These are phyloP conservation scores for Xiphorhynchus erythropygius DNA, from an alignment of 2,797 vertebrate genomes.

Conservation along the genomic window DNA sequence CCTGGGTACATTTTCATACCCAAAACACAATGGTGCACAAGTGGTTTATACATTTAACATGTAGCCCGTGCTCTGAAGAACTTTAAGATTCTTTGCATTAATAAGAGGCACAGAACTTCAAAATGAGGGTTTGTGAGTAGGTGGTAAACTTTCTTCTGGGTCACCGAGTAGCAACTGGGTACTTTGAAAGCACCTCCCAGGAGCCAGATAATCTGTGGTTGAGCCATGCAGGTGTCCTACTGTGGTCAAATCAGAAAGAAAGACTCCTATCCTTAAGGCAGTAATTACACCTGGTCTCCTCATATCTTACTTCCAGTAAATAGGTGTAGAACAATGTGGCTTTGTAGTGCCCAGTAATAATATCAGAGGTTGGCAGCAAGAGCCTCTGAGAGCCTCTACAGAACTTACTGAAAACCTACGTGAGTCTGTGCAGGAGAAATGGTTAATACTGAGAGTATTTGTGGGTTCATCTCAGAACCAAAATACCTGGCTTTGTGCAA, in stretches of 20 bases:
- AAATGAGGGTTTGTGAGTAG: constrained; percentile 17
- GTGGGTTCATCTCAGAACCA: background rate
- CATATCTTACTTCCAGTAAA: constrained; percentile 54
- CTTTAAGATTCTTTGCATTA: background rate
- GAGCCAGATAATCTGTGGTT: constrained; percentile 39
- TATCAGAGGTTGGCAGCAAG: background rate
- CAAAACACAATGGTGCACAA: background rate
- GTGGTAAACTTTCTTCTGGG: constrained; percentile 51
- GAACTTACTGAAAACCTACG: background rate
- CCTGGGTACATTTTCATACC: background rate
- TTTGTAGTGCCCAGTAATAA: constrained; percentile 53
- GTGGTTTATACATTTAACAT: background rate
- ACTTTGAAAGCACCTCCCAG: constrained; percentile 54
- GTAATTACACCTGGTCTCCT: constrained; percentile 49
- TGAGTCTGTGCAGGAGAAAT: background rate
- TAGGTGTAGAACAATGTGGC: constrained; percentile 33
- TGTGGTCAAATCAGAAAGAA: constrained; percentile 66
- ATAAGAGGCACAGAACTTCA: background rate
- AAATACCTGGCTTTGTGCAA: background rate
- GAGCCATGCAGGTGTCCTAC: constrained; percentile 46
- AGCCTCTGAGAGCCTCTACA: background rate
- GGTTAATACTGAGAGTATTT: background rate
- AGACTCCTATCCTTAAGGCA: constrained; percentile 55
- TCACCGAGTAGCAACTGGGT: constrained; percentile 12
- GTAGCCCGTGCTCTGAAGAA: background rate